phyloP scores from a whole-genome alignment of 2,113 vertebrate species.

The Lepisosteus oculatus region DNA sequence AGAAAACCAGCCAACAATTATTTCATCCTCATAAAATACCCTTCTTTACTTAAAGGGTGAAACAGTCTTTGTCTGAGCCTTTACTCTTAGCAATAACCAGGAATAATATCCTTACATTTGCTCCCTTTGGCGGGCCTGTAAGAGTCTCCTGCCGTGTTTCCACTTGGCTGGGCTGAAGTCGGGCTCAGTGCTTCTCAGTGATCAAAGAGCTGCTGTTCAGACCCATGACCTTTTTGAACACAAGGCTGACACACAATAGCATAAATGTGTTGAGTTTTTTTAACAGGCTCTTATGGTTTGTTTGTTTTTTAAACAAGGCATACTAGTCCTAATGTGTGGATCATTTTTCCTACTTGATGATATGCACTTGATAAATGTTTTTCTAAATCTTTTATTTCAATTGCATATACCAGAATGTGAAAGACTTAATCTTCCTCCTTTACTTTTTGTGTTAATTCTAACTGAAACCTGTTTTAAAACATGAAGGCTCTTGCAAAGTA shows the following conservation, averaged over 20 bases:
- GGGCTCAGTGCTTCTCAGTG: conserved; percentile 5
- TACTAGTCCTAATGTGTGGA: too few relatives aligned
- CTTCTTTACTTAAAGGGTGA: neutral
- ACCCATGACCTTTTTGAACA: conserved; percentile 22
- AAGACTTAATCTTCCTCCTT: too few relatives aligned
- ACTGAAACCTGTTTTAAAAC: too few relatives aligned
- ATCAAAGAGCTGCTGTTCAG: conserved; percentile 31
- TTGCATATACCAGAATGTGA: too few relatives aligned
- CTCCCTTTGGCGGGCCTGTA: conserved; percentile 12
- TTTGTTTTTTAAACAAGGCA: neutral
- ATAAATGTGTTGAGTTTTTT: neutral
- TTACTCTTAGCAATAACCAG: conserved; percentile 20
- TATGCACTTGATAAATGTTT: too few relatives aligned
- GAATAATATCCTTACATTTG: conserved; percentile 11
- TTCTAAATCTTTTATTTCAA: too few relatives aligned
- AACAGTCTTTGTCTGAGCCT: conserved; percentile 39
- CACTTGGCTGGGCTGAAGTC: conserved; percentile 24
- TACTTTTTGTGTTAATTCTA: too few relatives aligned
- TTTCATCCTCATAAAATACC: neutral
- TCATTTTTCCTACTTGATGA: too few relatives aligned
- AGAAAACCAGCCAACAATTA: neutral
- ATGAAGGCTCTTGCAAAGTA: too few relatives aligned
- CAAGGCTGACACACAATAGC: neutral
- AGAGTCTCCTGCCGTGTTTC: conserved; percentile 9
- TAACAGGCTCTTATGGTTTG: neutral